Conservation (phyloP, 2,888 invertebrate species). For the Odontothrips loti region DNA sequence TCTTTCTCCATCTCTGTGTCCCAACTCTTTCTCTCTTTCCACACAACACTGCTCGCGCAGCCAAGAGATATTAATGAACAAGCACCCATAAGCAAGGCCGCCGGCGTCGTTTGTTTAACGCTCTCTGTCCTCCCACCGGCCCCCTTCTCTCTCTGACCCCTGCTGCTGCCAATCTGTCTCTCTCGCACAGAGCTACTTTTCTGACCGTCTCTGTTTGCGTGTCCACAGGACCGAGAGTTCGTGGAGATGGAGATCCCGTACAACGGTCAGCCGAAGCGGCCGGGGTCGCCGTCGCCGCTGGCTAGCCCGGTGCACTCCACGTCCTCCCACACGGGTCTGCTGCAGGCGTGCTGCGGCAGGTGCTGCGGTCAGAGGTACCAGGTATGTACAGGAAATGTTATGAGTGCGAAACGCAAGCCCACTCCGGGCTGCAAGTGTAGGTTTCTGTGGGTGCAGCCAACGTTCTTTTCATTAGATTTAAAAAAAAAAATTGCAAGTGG, state of each 20-base stretch:
- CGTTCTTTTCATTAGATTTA: too few species aligned
- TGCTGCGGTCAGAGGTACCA: conserved; percentile 84
- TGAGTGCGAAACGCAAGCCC: too few species aligned
- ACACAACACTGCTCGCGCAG: not conserved
- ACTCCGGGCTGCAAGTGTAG: too few species aligned
- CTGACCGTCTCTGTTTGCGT: conserved; percentile 25
- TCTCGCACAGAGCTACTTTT: not conserved
- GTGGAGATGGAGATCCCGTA: conserved; percentile 92
- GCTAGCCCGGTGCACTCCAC: conserved; percentile 84
- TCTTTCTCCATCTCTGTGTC: not conserved
- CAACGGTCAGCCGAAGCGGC: conserved; percentile 89
- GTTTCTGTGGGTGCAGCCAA: too few species aligned
- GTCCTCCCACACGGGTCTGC: conserved; percentile 61
- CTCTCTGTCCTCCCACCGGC: not conserved
- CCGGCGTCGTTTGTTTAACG: not conserved
- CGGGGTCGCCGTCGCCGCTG: conserved; percentile 81
- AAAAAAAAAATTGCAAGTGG: too few species aligned
- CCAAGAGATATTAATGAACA: conserved; percentile 20
- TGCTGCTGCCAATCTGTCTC: too few species aligned
- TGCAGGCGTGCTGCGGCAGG: conserved; percentile 76
- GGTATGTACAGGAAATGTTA: conserved; percentile 57
- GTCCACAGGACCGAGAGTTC: conserved; percentile 85
- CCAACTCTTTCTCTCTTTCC: not conserved
- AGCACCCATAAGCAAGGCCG: not conserved
- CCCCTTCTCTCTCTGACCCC: not conserved